Evolutionary conservation across 2,797 vertebrate species (phyloP).

Genomic region (Morus bassanus): DNA sequence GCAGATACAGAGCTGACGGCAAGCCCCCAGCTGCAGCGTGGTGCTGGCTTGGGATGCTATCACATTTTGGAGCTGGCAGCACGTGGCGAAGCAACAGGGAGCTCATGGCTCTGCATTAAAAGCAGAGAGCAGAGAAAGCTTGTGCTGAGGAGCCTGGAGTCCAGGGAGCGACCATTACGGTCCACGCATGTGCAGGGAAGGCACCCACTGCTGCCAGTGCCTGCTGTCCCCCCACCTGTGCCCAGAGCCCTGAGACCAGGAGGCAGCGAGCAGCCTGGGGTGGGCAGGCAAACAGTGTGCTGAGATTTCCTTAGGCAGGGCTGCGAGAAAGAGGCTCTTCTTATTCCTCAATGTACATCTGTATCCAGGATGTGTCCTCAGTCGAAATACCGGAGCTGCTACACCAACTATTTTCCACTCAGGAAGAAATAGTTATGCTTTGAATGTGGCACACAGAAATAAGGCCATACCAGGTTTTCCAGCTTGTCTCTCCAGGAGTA

Average conservation of each 20-base stretch:
- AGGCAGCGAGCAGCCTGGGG: not conserved
- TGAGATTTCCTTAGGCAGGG: not conserved
- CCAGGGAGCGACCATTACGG: not conserved
- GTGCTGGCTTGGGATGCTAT: not conserved
- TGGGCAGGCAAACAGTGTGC: fast-evolving
- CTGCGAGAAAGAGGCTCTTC: not conserved
- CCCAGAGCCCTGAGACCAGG: not conserved
- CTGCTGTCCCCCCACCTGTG: not conserved
- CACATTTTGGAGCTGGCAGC: not conserved
- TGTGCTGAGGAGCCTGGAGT: fast-evolving
- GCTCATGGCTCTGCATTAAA: not conserved
- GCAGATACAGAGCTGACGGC: not conserved
- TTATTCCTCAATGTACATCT: not conserved
- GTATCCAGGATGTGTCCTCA: not conserved
- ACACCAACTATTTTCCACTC: not conserved
- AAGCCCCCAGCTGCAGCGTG: not conserved
- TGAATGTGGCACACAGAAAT: not conserved
- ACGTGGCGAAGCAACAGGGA: fast-evolving
- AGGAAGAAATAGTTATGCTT: not conserved
- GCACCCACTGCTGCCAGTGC: not conserved
- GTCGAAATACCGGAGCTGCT: fast-evolving
- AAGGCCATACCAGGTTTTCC: not conserved
- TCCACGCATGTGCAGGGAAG: fast-evolving
- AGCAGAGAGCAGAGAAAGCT: not conserved
- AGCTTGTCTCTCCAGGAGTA: not conserved